A percentile compares a stretch with the other conserved stretches of the same genome.
These are phyloP conservation scores for Mormyrops boulengeri DNA, from an alignment of 2,797 vertebrate species.

Conservation along the genomic window DNA sequence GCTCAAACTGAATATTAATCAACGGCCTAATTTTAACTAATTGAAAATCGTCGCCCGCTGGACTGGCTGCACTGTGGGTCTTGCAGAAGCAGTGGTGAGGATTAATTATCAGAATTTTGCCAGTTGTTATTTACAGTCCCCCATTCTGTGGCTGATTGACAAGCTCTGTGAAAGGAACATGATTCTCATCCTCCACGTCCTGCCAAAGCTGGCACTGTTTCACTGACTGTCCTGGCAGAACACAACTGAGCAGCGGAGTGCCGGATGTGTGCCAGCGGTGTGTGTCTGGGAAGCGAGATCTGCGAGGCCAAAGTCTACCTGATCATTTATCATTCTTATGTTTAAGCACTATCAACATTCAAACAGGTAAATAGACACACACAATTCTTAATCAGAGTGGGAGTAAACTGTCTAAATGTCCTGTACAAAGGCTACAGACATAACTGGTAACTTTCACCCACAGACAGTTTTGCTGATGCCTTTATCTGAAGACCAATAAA, in stretches of 20 bases:
- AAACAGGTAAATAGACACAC: background rate
- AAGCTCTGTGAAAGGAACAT: background rate
- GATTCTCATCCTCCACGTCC: background rate
- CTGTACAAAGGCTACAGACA: background rate
- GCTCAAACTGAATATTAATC: constrained; percentile 4
- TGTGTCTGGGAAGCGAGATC: background rate
- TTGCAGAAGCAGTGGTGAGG: background rate
- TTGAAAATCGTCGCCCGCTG: background rate
- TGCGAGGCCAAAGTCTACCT: background rate
- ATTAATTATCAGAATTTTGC: background rate
- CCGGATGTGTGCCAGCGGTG: background rate
- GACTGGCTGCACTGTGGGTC: background rate
- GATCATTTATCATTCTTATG: background rate
- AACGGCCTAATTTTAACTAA: background rate
- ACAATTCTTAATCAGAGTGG: background rate
- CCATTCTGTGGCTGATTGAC: background rate
- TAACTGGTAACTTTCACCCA: background rate
- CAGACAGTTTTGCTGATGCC: background rate
- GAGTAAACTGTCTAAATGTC: background rate
- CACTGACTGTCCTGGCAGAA: background rate
- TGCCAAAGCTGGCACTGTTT: background rate
- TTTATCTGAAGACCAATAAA: background rate
- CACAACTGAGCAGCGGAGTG: background rate
- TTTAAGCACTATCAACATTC: background rate
- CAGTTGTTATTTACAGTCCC: background rate